Percentiles rank a stretch among this genome's conserved stretches.
Conservation (phyloP, 2,113 vertebrate genomes). For the Dromiciops gliroides region DNA sequence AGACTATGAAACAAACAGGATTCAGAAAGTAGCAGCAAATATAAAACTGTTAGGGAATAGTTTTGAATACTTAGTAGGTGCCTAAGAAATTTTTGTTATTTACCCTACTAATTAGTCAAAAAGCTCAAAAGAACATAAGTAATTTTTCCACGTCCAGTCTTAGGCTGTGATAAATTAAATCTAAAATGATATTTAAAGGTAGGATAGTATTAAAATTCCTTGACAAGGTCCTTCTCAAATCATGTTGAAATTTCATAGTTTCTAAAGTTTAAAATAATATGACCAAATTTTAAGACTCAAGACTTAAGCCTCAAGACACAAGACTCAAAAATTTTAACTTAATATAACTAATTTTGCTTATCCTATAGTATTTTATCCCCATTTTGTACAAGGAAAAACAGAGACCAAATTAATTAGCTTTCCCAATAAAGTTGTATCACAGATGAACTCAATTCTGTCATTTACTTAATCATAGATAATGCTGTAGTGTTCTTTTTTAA, state of each 20-base stretch:
- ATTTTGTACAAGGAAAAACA: background rate
- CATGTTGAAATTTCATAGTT: background rate
- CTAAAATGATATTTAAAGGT: background rate
- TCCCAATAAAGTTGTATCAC: background rate
- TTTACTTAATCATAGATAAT: background rate
- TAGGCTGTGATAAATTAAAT: background rate
- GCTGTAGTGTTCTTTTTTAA: background rate
- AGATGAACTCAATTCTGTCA: background rate
- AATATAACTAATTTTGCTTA: background rate
- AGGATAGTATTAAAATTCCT: background rate
- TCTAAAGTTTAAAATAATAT: background rate
- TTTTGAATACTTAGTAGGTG: background rate
- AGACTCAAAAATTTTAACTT: background rate
- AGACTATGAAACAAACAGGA: background rate
- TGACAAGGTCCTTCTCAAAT: background rate
- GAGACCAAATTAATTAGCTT: background rate
- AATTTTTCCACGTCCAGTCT: background rate
- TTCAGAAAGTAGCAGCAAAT: background rate
- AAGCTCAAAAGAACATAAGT: background rate
- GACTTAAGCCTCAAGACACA: background rate
- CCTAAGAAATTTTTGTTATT: background rate
- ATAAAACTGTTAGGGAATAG: background rate
- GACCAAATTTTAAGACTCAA: background rate
- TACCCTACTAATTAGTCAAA: background rate
- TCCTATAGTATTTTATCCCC: background rate